Conservation (phyloP, 2,113 vertebrate genomes). For the Nothocercus nigrocapillus region DNA sequence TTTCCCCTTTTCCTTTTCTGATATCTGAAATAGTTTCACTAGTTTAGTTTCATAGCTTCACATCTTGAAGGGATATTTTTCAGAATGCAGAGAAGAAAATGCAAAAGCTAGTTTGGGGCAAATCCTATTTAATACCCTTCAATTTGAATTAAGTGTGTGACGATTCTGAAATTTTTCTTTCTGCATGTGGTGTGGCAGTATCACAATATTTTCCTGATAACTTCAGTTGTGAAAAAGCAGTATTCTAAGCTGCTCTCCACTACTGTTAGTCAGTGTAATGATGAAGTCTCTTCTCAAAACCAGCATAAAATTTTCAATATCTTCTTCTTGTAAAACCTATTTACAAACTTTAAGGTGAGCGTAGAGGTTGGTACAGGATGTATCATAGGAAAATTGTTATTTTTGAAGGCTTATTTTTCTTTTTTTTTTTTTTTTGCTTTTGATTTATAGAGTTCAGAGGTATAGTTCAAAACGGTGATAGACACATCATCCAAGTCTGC, state of each 20-base stretch:
- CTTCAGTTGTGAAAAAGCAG: not conserved
- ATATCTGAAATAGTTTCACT: not conserved
- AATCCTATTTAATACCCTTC: conserved; percentile 52
- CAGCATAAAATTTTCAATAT: not conserved
- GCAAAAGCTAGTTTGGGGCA: conserved; percentile 14
- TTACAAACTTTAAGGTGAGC: not conserved
- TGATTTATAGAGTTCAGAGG: not conserved
- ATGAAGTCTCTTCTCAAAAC: not conserved
- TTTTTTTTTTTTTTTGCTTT: not conserved
- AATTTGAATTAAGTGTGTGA: conserved; percentile 18
- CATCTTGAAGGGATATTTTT: conserved; percentile 38
- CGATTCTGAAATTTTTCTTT: not conserved
- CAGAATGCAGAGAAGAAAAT: conserved; percentile 42
- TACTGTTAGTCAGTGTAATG: not conserved
- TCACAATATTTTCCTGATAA: conserved; percentile 10
- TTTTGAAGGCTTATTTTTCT: not conserved
- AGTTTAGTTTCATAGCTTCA: not conserved
- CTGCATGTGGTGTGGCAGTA: not conserved
- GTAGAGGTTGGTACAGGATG: not conserved
- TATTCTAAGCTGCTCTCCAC: conserved; percentile 1
- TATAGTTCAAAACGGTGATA: not conserved
- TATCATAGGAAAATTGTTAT: not conserved
- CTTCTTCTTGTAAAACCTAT: not conserved
- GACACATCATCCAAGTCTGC: conserved; percentile 1
- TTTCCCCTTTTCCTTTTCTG: not conserved